These are phyloP conservation scores for Sturnus vulgaris DNA, from an alignment of 2,113 vertebrate species.

Conservation along the genomic window DNA sequence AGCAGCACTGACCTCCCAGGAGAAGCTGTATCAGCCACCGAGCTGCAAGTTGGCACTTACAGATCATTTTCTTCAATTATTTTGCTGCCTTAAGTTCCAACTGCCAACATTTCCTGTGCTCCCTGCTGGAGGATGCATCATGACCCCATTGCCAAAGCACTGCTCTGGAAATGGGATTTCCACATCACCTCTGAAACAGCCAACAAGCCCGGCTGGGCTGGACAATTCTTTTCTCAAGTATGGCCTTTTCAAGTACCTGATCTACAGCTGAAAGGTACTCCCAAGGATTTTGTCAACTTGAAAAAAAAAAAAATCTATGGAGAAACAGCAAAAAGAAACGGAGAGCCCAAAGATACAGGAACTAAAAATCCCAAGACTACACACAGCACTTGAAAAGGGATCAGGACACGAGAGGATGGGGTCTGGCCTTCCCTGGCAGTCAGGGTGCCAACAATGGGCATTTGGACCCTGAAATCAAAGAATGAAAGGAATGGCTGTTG, in stretches of 20 bases:
- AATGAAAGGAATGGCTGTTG: neutral
- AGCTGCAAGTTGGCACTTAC: neutral
- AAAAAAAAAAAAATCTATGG: neutral
- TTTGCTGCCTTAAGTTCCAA: neutral
- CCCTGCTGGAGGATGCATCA: neutral
- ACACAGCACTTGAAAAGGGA: neutral
- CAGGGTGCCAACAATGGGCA: neutral
- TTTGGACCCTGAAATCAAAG: neutral
- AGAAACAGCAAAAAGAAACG: neutral
- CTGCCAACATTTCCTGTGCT: neutral
- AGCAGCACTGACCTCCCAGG: neutral
- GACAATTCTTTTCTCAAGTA: accelerated
- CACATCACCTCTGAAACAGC: accelerated
- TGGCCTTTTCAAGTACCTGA: neutral
- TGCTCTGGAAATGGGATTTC: neutral
- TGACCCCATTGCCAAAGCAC: neutral
- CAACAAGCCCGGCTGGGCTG: neutral
- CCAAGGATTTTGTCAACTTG: neutral
- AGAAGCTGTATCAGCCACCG: neutral
- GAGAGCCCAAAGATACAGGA: neutral
- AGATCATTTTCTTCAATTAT: neutral
- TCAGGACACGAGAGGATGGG: neutral
- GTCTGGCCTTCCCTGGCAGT: neutral
- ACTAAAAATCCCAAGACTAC: neutral
- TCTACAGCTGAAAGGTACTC: neutral